Evolutionary conservation across 2,113 vertebrate genomes (phyloP).

Genomic region (Stictonetta naevosa): DNA sequence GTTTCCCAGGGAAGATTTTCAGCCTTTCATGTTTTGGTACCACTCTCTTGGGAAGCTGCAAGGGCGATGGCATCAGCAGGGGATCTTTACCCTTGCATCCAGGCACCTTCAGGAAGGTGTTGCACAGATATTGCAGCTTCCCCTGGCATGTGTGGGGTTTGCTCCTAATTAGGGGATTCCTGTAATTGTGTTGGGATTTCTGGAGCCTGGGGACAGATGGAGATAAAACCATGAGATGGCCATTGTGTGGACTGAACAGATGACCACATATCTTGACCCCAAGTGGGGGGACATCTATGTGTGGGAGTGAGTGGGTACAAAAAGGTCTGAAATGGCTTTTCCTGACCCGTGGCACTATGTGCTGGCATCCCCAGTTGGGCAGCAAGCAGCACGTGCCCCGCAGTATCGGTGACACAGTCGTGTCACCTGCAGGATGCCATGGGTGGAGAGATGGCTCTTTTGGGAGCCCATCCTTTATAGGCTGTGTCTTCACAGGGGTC

Average conservation of each 20-base stretch:
- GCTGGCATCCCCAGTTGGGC: background rate
- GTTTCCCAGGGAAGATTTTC: background rate
- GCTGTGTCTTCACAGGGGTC: background rate
- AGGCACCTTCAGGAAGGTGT: fast-evolving
- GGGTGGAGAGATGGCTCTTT: background rate
- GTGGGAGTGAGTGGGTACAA: background rate
- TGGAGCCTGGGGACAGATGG: background rate
- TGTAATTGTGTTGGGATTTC: background rate
- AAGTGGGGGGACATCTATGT: background rate
- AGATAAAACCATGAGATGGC: background rate
- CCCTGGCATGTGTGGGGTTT: background rate
- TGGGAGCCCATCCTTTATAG: background rate
- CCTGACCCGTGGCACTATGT: background rate
- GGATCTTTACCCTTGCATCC: background rate
- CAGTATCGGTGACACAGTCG: fast-evolving
- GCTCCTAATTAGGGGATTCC: fast-evolving
- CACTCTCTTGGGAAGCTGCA: background rate
- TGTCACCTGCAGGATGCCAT: background rate
- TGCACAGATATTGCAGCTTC: background rate
- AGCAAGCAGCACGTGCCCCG: background rate
- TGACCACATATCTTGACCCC: background rate
- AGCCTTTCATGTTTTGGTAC: background rate
- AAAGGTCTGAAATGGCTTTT: background rate
- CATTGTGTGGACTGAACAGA: too few relatives aligned
- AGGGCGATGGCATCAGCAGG: background rate